Evolutionary conservation across 1,140 invertebrate species (phyloP).

Genomic region (Drosophila grimshawi): DNA sequence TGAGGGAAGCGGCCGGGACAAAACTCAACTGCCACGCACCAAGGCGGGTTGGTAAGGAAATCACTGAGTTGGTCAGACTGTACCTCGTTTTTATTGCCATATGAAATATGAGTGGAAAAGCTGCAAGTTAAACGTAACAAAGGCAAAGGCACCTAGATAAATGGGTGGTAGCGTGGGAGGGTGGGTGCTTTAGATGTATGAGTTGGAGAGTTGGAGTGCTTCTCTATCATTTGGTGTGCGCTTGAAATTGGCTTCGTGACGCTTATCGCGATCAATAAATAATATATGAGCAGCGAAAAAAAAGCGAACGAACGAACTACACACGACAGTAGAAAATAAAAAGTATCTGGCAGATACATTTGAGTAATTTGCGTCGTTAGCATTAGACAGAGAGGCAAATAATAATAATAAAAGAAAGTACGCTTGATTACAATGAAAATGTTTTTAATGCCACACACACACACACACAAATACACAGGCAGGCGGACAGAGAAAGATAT

Average conservation of each 20-base stretch:
- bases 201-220: slow-evolving; percentile 23
- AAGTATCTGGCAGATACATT: slow-evolving; percentile 81
- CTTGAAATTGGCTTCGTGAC: slow-evolving; percentile 82
- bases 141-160: slow-evolving; percentile 12
- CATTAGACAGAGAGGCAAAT: slow-evolving; percentile 75
- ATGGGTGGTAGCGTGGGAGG: not conserved
- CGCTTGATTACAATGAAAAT: slow-evolving; percentile 83
- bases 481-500: slow-evolving; percentile 74
- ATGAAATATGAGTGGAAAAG: slow-evolving; percentile 6
- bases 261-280: slow-evolving; percentile 83
- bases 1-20: slow-evolving; percentile 39
- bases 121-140: slow-evolving; percentile 1
- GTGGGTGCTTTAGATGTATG: not conserved
- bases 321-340: slow-evolving; percentile 71
- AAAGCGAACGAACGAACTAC: slow-evolving; percentile 30
- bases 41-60: slow-evolving; percentile 57
- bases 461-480: slow-evolving; percentile 14
- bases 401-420: slow-evolving; percentile 84
- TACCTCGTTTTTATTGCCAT: slow-evolving; percentile 21
- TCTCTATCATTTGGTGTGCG: slow-evolving; percentile 73
- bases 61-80: slow-evolving; percentile 51
- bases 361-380: slow-evolving; percentile 83
- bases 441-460: slow-evolving; percentile 70
- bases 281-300: slow-evolving; percentile 72
- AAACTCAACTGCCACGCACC: slow-evolving; percentile 65